Evolutionary conservation across 2,797 vertebrate genomes (phyloP), one percentile per base, ranked within the genome.

Genomic region (Sebastolobus altivelis): DNA sequence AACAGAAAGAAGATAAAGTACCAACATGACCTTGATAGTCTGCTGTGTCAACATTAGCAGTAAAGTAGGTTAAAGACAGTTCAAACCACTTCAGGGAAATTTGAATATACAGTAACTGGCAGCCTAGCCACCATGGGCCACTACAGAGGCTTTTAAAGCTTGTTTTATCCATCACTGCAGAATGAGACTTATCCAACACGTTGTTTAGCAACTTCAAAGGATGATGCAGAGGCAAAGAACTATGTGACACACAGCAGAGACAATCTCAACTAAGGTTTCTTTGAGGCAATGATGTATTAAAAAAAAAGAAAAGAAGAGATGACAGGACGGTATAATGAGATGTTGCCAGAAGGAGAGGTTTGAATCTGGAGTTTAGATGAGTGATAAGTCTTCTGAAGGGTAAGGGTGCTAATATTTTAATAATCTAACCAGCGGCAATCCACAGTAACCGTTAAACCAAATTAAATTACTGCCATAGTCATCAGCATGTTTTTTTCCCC

Each of bases 171-270:
- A 7, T 63, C 40, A 55, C 11, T 29, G 72, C 37, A 74, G 60
- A 76, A 65, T n/a, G 13, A 75, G 37, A 61, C 8, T 62, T 31
- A 46, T 55, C 60, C 49, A 81, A 31, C 13, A 20, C 10, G 6
- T 16, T 46, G 77, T 83, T 73, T 60, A 72, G 84, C 27, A 16
- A 35, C 61, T 65, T 87, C 40, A 85, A 87, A 62, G 65, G 43
- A 79, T 33, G 63, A 59, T 6, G 9, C 25, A 38, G 67, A 75
- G 59, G 71, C 38, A 77, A 61, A 67, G 40, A 80, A 72, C 27
- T 59, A 79, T 80, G 70, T 78, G 71, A 67, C 22, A 65, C 46
- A 29, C 25, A 55, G 61, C 20, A 10, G 54, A 82, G 61, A 81
- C 37, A 27, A 71, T 80, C 43, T 35, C 58, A 84, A 62, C 70